These are phyloP conservation scores for Dipodomys ordii DNA, from an alignment of 2,113 vertebrate species.

Conservation along the genomic window DNA sequence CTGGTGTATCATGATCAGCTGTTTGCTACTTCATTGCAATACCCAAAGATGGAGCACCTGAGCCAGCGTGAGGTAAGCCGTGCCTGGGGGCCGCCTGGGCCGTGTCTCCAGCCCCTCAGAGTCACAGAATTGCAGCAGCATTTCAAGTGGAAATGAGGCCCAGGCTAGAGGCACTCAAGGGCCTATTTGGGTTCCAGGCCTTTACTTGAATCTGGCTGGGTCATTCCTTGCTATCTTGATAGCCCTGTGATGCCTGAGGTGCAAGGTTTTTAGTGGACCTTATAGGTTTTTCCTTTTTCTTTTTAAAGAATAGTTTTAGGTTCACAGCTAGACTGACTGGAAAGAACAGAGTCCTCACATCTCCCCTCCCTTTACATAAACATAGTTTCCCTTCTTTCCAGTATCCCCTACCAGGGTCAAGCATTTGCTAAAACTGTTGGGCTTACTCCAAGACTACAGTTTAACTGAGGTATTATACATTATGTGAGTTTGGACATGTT, in stretches of 20 bases:
- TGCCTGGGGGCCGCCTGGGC: too few relatives aligned
- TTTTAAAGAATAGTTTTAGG: not conserved
- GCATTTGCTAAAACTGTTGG: not conserved
- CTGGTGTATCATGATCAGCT: not conserved
- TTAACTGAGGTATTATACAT: not conserved
- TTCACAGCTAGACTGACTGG: not conserved
- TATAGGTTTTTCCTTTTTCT: too few relatives aligned
- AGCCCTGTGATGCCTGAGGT: not conserved
- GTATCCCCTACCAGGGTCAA: not conserved
- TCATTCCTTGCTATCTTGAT: not conserved
- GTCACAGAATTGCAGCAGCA: not conserved
- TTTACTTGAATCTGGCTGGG: not conserved
- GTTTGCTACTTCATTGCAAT: not conserved
- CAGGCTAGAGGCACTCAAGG: not conserved
- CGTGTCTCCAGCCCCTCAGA: not conserved
- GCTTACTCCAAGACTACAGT: not conserved
- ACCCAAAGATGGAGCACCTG: accelerated
- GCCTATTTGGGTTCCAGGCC: not conserved
- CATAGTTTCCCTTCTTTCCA: accelerated
- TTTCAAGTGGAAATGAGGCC: not conserved
- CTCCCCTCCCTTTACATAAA: not conserved
- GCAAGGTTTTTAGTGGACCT: too few relatives aligned
- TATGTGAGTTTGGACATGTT: not conserved
- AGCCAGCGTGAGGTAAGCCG: accelerated
- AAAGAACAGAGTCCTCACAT: too few relatives aligned